phyloP scores from a whole-genome alignment of 2,113 vertebrate species.

The Terrapene triunguis region DNA sequence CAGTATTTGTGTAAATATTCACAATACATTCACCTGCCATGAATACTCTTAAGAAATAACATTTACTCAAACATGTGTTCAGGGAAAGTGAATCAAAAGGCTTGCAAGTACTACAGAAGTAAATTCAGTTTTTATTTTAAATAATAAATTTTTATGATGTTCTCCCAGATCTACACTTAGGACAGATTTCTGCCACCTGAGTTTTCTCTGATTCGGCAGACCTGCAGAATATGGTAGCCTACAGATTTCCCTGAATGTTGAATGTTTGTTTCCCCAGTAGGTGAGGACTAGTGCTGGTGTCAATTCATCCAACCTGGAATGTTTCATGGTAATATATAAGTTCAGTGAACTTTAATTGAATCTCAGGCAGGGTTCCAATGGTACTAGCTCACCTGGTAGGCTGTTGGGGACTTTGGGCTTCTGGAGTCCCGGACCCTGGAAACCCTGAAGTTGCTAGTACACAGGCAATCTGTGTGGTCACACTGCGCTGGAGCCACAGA shows the following conservation, averaged over 20 bases:
- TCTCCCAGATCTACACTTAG: neutral
- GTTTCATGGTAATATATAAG: neutral
- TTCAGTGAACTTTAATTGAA: neutral
- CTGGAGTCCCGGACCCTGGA: no score
- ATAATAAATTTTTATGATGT: neutral
- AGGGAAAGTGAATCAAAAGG: neutral
- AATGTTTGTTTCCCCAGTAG: neutral
- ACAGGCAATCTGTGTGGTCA: no score
- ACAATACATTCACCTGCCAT: neutral
- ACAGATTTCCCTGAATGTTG: no score
- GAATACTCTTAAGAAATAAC: neutral
- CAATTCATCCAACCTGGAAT: neutral
- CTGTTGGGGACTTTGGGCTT: neutral
- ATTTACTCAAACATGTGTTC: neutral
- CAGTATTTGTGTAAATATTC: neutral
- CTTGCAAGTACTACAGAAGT: neutral
- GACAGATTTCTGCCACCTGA: no score
- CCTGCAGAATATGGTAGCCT: neutral
- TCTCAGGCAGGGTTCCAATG: neutral
- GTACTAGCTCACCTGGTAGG: neutral
- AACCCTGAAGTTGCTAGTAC: no score
- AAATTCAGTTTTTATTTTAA: neutral
- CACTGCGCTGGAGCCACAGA: no score
- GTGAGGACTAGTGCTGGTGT: neutral
- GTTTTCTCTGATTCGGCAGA: neutral